A percentile compares a stretch with the other conserved stretches of the same genome.
These are phyloP conservation scores for Penaeus japonicus DNA, from an alignment of 1,140 invertebrate genomes.

Conservation along the genomic window DNA sequence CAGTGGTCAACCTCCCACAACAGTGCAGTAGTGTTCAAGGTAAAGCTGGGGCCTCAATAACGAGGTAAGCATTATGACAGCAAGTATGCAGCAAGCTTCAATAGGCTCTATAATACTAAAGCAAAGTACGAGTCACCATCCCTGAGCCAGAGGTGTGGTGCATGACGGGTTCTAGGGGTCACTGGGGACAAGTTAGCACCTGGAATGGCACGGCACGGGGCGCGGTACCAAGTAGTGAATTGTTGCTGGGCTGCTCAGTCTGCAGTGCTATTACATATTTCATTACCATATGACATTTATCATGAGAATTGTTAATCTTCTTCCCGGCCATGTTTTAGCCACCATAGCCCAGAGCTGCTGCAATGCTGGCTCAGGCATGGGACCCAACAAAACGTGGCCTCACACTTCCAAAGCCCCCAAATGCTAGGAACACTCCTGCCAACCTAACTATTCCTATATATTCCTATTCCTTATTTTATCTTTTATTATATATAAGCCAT, in stretches of 20 bases:
- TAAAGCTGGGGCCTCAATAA: slow-evolving; percentile 48
- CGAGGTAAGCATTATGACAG: slow-evolving; percentile 47
- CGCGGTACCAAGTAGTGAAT: slow-evolving; percentile 42
- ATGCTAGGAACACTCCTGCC: background rate
- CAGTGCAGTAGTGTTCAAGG: slow-evolving; percentile 42
- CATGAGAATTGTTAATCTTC: slow-evolving; percentile 39
- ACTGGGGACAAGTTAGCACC: slow-evolving; percentile 41
- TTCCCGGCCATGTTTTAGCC: slow-evolving; percentile 55
- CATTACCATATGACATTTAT: slow-evolving; percentile 27
- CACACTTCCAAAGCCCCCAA: slow-evolving; percentile 45
- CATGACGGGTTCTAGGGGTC: slow-evolving; percentile 42
- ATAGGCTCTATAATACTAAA: slow-evolving; percentile 52
- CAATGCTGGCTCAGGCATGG: slow-evolving; percentile 54
- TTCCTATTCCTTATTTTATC: background rate
- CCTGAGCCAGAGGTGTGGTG: slow-evolving; percentile 54
- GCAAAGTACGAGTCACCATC: slow-evolving; percentile 55
- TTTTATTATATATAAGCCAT: background rate
- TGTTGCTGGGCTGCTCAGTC: slow-evolving; percentile 36
- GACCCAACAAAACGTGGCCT: slow-evolving; percentile 50
- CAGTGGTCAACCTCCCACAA: slow-evolving; percentile 49
- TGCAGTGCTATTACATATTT: slow-evolving; percentile 28
- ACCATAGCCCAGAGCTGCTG: slow-evolving; percentile 54
- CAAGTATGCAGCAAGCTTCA: slow-evolving; percentile 48
- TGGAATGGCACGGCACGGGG: slow-evolving; percentile 37
- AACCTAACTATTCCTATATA: background rate